Evolutionary conservation across 2,113 vertebrate genomes (phyloP), one percentile per base, ranked within the genome.

Genomic region (Oreochromis aureus): DNA sequence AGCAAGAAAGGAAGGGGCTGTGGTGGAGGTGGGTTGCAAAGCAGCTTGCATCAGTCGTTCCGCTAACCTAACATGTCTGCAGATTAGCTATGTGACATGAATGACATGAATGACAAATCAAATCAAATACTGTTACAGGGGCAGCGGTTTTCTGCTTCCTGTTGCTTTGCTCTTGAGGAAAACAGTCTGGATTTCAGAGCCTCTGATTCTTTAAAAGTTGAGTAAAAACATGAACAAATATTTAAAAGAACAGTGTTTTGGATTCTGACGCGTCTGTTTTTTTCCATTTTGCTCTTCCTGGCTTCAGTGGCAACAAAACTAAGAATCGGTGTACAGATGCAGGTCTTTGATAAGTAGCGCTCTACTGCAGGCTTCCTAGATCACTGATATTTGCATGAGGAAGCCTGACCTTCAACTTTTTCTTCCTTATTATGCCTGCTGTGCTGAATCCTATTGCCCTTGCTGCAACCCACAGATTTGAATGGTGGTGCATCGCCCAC

Each of bases 391-490:
- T 71, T 84, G 61, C 61, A 84, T 79, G 81, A 85, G 39, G 80
- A 86, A 90, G n/a, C 48, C 71, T 80, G 80, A 88, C 39, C 61
- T 53, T 46, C 44, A 79, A 34, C 55, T 81, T 86, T 48, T 48
- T 41, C 34, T 24, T 59, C 53, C 22, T 55, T 63, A 84, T 88
- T 61, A 82, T 82, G 36, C 84, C 56, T 51, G 82, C 73, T 58
- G 30, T 51, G 84, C 73, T 81, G 86, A 83, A 87, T 86, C 76
- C 27, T 18, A 66, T 85, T 90, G 82, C 61, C 86, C 86, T 89
- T 22, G 4, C 51, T 80, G 36, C 27, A 83, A 93, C 89, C 84
- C 61, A 32, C 63, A 78, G 59, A 73, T 58, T 11, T 58, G 83
- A 81, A 54, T 54, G 41, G 46, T 19, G 82, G 61, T 1, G 22